A percentile compares a stretch with the other conserved stretches of the same genome.
These are phyloP conservation scores for Hedychridium roseum DNA, from an alignment of 2,888 invertebrate genomes.

Conservation along the genomic window DNA sequence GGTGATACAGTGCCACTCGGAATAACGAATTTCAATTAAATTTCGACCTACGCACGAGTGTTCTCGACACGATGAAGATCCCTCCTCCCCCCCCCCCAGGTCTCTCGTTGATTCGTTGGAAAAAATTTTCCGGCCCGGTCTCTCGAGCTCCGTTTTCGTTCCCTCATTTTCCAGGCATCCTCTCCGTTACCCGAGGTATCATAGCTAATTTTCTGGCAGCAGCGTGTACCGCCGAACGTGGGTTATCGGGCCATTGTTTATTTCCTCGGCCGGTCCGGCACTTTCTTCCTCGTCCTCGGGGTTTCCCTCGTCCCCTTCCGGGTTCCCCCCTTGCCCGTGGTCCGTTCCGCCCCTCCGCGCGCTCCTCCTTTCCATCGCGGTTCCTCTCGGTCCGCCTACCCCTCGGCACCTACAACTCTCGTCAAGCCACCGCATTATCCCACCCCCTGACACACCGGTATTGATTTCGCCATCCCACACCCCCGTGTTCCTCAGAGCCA, in stretches of 20 bases:
- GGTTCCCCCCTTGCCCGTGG: constrained; percentile 10
- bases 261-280: constrained; percentile 37
- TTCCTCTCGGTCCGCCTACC: not conserved
- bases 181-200: constrained; percentile 33
- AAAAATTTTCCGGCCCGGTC: too few relatives aligned
- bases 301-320: constrained; percentile 10
- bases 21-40: too few relatives aligned
- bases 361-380: not conserved
- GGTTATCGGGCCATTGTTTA: constrained; percentile 42
- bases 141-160: too few relatives aligned
- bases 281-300: constrained; percentile 16
- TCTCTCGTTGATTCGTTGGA: too few relatives aligned
- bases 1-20: too few relatives aligned
- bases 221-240: constrained; percentile 32
- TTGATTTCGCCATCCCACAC: constrained; percentile 54
- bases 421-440: constrained; percentile 59
- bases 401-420: constrained; percentile 47
- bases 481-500: constrained; percentile 19
- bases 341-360: not conserved
- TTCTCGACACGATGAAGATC: too few relatives aligned
- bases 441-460: constrained; percentile 57
- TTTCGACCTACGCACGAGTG: too few relatives aligned
- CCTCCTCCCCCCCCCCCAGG: too few relatives aligned
- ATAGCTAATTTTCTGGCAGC: constrained; percentile 45
- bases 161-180: too few relatives aligned